These are phyloP conservation scores for Catagonus wagneri DNA, from an alignment of 2,113 vertebrate species.

Conservation along the genomic window DNA sequence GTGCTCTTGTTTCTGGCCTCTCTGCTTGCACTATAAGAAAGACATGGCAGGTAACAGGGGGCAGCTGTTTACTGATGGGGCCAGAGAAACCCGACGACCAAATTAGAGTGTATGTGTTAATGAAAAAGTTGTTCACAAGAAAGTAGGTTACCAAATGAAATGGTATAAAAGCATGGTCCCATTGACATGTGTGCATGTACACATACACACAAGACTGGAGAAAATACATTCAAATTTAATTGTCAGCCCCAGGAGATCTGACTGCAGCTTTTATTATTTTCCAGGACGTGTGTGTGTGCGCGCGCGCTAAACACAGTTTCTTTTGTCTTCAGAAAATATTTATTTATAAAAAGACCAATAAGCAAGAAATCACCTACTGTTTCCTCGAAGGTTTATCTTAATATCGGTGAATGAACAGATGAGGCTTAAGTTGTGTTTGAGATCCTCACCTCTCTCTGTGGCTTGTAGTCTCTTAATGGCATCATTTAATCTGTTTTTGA, in stretches of 20 bases:
- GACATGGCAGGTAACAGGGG: background rate
- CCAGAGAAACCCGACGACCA: conserved; percentile 17
- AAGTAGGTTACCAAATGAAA: background rate
- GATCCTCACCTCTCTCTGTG: conserved; percentile 89
- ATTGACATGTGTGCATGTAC: background rate
- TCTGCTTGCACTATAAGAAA: conserved; percentile 11
- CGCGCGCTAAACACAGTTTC: background rate
- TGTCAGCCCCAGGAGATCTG: background rate
- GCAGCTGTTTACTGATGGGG: background rate
- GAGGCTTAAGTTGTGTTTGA: background rate
- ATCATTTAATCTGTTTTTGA: conserved; percentile 86
- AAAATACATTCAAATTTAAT: conserved; percentile 27
- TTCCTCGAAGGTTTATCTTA: background rate
- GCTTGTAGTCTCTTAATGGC: conserved; percentile 86
- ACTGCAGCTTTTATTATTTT: background rate
- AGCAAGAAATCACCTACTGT: background rate
- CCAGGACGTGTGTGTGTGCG: background rate
- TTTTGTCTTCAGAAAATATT: conserved; percentile 18
- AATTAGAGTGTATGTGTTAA: conserved; percentile 47
- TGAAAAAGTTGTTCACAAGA: background rate
- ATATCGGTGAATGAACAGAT: background rate
- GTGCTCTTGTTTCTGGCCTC: background rate
- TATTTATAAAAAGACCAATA: background rate
- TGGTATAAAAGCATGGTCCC: background rate
- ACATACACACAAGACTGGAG: background rate